phyloP scores from a whole-genome alignment of 2,113 vertebrate genomes.

The Hylia prasina region DNA sequence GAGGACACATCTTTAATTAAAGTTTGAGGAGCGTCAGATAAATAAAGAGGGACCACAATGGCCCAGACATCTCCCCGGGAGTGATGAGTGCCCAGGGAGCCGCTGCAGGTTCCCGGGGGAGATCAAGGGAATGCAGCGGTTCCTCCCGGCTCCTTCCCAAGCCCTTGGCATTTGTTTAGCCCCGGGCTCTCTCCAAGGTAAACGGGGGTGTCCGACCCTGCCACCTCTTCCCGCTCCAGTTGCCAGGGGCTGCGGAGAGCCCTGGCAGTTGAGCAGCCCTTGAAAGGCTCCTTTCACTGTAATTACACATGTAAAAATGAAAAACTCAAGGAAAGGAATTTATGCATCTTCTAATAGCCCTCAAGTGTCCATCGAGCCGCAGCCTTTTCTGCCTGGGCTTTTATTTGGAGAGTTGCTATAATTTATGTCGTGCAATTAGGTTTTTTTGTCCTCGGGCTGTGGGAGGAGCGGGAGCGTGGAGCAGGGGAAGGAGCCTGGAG shows the following conservation, averaged over 20 bases:
- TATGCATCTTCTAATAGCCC: conserved; percentile 62
- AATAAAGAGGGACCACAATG: not conserved
- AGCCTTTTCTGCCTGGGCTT: conserved; percentile 15
- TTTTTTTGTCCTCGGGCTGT: conserved; percentile 26
- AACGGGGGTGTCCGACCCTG: not conserved
- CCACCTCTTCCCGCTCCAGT: conserved; percentile 30
- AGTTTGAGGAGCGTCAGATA: not conserved
- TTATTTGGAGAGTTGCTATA: conserved; percentile 47
- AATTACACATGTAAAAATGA: conserved; percentile 62
- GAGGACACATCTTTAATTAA: conserved; percentile 39
- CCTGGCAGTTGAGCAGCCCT: conserved; percentile 39
- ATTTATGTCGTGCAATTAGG: conserved; percentile 47
- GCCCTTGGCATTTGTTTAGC: conserved; percentile 43
- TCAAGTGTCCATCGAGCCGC: conserved; percentile 51
- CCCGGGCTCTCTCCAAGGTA: conserved; percentile 39
- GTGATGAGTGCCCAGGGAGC: not conserved
- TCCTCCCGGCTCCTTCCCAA: conserved; percentile 20
- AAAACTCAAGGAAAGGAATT: conserved; percentile 56
- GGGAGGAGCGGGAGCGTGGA: not conserved
- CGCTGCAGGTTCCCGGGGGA: conserved; percentile 39
- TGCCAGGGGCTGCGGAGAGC: conserved; percentile 45
- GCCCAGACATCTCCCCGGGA: not conserved
- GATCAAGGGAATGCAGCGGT: not conserved
- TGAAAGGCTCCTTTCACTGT: conserved; percentile 53
- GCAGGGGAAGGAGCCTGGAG: not conserved